Conservation (phyloP, 2,888 invertebrate genomes). For the Unio pictorum region DNA sequence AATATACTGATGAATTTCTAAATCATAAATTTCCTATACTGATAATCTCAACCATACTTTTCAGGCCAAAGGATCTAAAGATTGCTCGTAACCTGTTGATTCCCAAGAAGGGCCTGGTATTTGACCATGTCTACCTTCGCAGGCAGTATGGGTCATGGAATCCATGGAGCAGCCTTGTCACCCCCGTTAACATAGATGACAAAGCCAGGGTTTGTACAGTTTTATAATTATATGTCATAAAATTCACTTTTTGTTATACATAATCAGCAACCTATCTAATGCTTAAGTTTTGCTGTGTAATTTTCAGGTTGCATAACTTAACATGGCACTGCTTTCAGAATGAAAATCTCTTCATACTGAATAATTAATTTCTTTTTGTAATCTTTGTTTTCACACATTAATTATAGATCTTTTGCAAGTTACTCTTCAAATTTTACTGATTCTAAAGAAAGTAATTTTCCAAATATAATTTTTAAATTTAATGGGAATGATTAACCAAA, state of each 20-base stretch:
- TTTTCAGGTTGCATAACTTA: too few species aligned
- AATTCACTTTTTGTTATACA: not conserved
- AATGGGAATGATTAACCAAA: too few species aligned
- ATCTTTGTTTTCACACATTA: too few species aligned
- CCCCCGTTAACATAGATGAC: conserved; percentile 59
- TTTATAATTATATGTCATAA: not conserved
- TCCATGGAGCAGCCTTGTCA: conserved; percentile 61
- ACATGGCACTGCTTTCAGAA: too few species aligned
- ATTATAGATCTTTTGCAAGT: too few species aligned
- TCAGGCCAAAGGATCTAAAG: conserved; percentile 68
- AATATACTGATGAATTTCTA: not conserved
- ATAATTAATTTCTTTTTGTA: too few species aligned
- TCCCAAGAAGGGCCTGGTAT: conserved; percentile 68
- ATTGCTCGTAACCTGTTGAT: conserved; percentile 64
- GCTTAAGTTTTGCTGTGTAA: not conserved
- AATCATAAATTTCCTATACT: not conserved
- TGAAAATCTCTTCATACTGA: not conserved
- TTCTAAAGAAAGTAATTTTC: too few species aligned
- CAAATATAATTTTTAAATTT: too few species aligned
- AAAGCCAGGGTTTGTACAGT: conserved; percentile 56
- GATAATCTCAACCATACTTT: conserved; percentile 2
- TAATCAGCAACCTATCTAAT: conserved; percentile 1
- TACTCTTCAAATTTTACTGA: too few species aligned
- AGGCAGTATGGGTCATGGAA: conserved; percentile 67
- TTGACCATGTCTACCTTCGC: conserved; percentile 67